These are phyloP conservation scores for Hypercompe scribonia DNA, from an alignment of 2,888 invertebrate genomes.

Conservation along the genomic window DNA sequence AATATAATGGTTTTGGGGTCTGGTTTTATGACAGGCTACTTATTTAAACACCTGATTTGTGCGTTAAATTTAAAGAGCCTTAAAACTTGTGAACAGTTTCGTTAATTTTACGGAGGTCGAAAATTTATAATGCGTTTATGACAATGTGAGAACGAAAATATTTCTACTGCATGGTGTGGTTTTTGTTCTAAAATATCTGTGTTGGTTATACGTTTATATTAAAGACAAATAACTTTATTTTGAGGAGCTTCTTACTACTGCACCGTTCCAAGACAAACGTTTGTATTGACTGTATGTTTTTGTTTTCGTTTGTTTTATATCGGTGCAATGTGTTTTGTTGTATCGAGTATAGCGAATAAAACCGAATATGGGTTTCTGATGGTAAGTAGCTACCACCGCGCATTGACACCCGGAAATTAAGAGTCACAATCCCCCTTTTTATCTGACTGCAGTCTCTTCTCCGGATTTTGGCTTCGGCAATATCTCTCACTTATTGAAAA, in stretches of 20 bases:
- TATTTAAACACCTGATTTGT: constrained; percentile 13
- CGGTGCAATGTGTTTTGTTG: too few relatives aligned
- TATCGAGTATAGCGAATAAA: too few relatives aligned
- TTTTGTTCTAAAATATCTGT: background rate
- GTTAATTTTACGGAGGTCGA: background rate
- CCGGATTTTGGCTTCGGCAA: too few relatives aligned
- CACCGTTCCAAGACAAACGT: too few relatives aligned
- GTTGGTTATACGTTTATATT: background rate
- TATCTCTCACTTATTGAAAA: background rate
- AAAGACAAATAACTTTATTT: background rate
- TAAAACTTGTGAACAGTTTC: constrained; percentile 12
- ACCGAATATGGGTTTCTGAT: too few relatives aligned
- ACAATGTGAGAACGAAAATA: background rate
- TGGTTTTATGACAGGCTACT: constrained; percentile 9
- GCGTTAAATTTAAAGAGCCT: constrained; percentile 11
- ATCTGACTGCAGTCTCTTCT: too few relatives aligned
- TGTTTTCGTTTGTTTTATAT: too few relatives aligned
- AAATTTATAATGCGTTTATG: constrained; percentile 1
- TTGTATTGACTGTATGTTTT: too few relatives aligned
- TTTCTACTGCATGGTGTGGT: background rate
- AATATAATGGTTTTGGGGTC: constrained; percentile 3
- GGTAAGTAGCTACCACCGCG: too few relatives aligned
- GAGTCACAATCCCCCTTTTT: too few relatives aligned
- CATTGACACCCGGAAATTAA: too few relatives aligned
- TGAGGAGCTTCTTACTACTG: too few relatives aligned